Evolutionary conservation across 2,113 vertebrate genomes (phyloP), one percentile per base, ranked within the genome.

Genomic region (Dipodomys ordii): DNA sequence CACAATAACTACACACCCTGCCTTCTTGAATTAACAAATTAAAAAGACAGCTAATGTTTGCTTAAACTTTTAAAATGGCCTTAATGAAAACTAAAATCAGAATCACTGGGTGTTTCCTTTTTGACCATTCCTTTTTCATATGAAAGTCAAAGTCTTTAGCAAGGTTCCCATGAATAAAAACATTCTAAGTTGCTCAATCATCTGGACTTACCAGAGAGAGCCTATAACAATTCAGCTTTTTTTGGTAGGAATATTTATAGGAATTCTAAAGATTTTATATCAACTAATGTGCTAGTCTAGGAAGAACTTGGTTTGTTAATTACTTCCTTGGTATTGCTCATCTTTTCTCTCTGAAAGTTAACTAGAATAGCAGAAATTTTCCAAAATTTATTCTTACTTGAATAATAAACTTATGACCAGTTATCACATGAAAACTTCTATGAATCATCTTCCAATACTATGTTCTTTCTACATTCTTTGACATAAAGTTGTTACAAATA

Each of bases 31-130:
- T n/a, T 57, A 57, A 23, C 72, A 85, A 72, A 90, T 88, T 15
- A 90, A 85, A 91, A 88, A 89, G 60, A 84, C 92, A 95, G 81
- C 67, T 87, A 90, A 65, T 57, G 87, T 69, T 90, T 97, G 72
- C 93, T 97, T 96, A 93, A 91, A 87, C 62, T 94, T 94, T 93
- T 64, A 30, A 95, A 96, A 85, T 86, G 74, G 15, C 39, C 76
- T 91, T 91, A 94, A 60, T 94, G 86, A 95, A 96, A 96, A 97
- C 82, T 95, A 95, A 96, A 93, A 83, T 80, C 72, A 97, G 80
- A 35, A 96, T 44, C 5, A 53, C 7, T 77, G 11, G 67, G 35
- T 82, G 90, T 80, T 97, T 88, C 91, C 62, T 81, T 93, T 96
- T 93, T 32, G 15, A 93, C 71, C 68, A 82, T 95, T 96, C 32